A percentile compares a stretch with the other conserved stretches of the same genome.
Conservation (phyloP, 1,140 invertebrate genomes). For the Bursaphelenchus mucronatus region DNA sequence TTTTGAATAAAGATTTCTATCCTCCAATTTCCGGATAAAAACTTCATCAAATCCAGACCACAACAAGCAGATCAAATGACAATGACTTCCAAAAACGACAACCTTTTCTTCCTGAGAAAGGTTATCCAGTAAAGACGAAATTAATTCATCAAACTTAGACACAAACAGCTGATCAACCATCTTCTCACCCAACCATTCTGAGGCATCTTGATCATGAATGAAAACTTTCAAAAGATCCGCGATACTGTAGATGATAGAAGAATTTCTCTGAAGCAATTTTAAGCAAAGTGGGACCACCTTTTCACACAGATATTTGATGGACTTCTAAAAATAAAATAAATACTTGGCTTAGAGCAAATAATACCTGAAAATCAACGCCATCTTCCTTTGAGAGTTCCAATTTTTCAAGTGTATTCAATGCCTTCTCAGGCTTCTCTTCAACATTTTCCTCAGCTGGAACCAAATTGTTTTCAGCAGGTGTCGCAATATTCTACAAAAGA, state of each 20-base stretch:
- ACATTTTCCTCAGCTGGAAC: too few relatives aligned
- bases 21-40: slow-evolving; percentile 6
- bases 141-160: background rate
- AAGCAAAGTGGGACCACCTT: background rate
- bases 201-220: background rate
- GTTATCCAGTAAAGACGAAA: background rate
- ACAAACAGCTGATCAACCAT: background rate
- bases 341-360: background rate
- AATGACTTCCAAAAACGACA: slow-evolving; percentile 7
- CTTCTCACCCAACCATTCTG: slow-evolving; percentile 5
- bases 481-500: too few relatives aligned
- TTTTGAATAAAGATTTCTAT: background rate
- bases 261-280: background rate
- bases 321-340: slow-evolving; percentile 1
- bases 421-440: too few relatives aligned
- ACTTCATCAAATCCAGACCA: slow-evolving; percentile 12
- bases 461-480: too few relatives aligned
- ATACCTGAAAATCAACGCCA: slow-evolving; percentile 19
- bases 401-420: background rate
- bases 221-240: slow-evolving; percentile 16
- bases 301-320: slow-evolving; percentile 11
- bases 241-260: slow-evolving; percentile 7
- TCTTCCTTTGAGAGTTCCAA: background rate
- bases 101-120: background rate
- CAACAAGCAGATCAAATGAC: slow-evolving; percentile 21